Evolutionary conservation across 2,888 invertebrate genomes (phyloP).

Genomic region (Amphimallon solstitiale): DNA sequence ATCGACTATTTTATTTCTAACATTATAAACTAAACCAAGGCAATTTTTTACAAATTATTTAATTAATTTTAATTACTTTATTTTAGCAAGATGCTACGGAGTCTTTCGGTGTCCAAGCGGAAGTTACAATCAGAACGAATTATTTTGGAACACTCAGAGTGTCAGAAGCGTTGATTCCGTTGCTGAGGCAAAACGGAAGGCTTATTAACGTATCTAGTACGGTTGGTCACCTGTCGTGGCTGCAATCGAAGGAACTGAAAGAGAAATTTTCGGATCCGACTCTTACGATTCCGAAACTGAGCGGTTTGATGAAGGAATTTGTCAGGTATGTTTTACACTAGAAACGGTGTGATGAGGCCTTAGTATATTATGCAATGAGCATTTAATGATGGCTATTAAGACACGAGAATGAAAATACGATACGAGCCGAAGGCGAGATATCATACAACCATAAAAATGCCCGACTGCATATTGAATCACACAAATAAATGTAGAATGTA

Average conservation of each 20-base stretch:
- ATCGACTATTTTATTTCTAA: no score
- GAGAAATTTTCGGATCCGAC: conserved; percentile 66
- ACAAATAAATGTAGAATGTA: no score
- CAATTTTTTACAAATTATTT: no score
- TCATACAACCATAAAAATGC: no score
- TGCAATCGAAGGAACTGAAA: conserved; percentile 69
- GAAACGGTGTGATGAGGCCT: not conserved
- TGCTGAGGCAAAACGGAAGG: conserved; percentile 74
- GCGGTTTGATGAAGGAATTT: conserved; percentile 72
- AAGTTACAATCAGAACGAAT: conserved; percentile 74
- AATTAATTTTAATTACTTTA: no score
- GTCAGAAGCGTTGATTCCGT: conserved; percentile 76
- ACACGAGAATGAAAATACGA: no score
- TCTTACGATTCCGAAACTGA: conserved; percentile 70
- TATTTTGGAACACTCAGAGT: conserved; percentile 73
- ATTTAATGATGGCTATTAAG: no score
- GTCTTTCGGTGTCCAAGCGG: conserved; percentile 74
- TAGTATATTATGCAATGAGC: no score
- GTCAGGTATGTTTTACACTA: conserved; percentile 66
- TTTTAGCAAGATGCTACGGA: conserved; percentile 66
- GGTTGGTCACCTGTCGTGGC: conserved; percentile 69
- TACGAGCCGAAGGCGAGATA: no score
- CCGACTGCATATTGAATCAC: no score
- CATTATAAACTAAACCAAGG: no score
- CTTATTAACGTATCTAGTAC: conserved; percentile 81